Evolutionary conservation across 2,888 invertebrate genomes (phyloP).

Genomic region (Lydus trimaculatus): DNA sequence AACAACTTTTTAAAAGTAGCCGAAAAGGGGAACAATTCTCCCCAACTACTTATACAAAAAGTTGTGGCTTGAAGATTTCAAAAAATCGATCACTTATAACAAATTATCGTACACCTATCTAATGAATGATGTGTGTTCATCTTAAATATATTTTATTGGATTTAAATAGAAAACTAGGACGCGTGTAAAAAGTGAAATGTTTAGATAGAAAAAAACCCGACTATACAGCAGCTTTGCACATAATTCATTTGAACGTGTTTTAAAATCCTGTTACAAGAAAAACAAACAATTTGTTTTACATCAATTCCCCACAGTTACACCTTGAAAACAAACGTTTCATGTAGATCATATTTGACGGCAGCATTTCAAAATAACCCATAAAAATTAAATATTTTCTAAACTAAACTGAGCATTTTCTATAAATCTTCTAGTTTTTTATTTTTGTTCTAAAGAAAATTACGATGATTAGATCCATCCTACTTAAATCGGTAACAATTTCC

Average conservation of each 20-base stretch:
- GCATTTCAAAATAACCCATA: not conserved
- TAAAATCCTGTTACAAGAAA: not conserved
- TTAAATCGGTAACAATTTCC: not conserved
- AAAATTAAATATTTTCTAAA: not conserved
- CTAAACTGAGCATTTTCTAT: not conserved
- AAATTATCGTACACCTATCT: too few relatives aligned
- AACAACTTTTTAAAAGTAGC: not conserved
- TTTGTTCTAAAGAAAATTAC: not conserved
- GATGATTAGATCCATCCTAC: not conserved
- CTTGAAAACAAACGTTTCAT: not conserved
- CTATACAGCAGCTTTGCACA: not conserved
- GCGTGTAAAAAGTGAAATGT: conserved; percentile 17
- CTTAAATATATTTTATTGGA: not conserved
- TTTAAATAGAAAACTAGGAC: conserved; percentile 13
- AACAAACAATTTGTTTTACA: not conserved
- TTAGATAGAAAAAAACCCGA: not conserved
- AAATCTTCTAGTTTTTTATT: not conserved
- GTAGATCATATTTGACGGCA: not conserved
- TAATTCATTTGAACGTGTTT: not conserved
- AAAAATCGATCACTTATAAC: not conserved
- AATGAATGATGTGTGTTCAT: not conserved
- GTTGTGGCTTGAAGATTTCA: too few relatives aligned
- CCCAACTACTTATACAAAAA: not conserved
- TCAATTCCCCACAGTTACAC: not conserved
- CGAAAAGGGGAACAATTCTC: not conserved